These are phyloP conservation scores for Opisthocomus hoazin DNA, from an alignment of 2,113 vertebrate genomes.

Conservation along the genomic window DNA sequence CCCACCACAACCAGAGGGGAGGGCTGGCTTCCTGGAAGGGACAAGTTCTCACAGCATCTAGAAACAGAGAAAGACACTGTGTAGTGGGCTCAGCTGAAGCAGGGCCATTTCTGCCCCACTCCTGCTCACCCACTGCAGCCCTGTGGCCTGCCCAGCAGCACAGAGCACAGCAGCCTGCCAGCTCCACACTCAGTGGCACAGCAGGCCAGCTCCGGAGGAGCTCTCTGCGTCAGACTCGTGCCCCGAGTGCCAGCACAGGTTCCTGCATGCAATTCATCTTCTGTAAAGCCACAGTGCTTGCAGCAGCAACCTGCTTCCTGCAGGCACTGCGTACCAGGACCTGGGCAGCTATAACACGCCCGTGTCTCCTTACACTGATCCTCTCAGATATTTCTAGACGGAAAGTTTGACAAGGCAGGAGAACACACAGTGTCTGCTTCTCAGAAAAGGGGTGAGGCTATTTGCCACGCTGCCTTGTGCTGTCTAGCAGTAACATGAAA, in stretches of 20 bases:
- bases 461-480: background rate
- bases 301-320: background rate
- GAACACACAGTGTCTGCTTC: background rate
- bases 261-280: background rate
- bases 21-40: background rate
- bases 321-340: background rate
- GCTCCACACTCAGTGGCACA: background rate
- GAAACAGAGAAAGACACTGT: background rate
- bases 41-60: background rate
- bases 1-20: background rate
- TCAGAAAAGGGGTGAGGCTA: background rate
- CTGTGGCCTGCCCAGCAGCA: rapidly evolving
- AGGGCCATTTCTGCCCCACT: too few relatives aligned
- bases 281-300: background rate
- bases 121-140: background rate
- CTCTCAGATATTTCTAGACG: background rate
- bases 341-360: background rate
- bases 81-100: background rate
- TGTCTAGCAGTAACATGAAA: background rate
- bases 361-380: background rate
- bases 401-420: background rate
- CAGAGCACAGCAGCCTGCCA: background rate
- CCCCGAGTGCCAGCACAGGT: background rate
- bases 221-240: background rate
- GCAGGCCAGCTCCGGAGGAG: background rate